Conservation (phyloP, 2,113 vertebrate species). For the Pseudonaja textilis region DNA sequence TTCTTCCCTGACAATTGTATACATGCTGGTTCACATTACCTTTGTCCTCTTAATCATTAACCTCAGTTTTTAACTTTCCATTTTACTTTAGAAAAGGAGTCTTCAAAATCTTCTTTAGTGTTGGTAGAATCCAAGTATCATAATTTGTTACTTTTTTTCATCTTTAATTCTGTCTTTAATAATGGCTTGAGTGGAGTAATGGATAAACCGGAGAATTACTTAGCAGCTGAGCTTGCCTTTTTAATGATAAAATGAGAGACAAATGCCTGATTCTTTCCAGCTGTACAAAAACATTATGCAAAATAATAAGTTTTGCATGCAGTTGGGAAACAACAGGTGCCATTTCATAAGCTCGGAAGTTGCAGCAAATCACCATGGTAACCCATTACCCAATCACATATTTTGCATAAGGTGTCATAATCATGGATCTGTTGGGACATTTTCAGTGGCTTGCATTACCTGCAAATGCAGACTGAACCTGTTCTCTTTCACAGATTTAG, state of each 20-base stretch:
- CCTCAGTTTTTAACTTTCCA: background rate
- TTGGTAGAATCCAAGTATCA: background rate
- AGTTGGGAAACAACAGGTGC: background rate
- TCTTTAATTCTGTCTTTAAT: background rate
- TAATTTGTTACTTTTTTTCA: background rate
- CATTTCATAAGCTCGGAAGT: background rate
- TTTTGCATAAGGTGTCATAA: background rate
- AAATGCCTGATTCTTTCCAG: background rate
- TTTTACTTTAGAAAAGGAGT: background rate
- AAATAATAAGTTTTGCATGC: background rate
- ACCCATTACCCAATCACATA: background rate
- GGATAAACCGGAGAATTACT: background rate
- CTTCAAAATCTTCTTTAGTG: background rate
- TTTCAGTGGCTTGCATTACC: background rate
- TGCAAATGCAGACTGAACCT: background rate
- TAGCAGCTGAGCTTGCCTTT: background rate
- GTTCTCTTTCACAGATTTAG: background rate
- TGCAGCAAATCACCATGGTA: background rate
- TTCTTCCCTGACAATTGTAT: background rate
- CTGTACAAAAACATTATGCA: background rate
- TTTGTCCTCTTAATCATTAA: background rate
- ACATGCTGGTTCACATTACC: background rate
- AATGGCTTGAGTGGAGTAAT: background rate
- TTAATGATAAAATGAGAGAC: background rate
- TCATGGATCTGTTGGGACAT: background rate